A percentile compares a stretch with the other conserved stretches of the same genome.
Conservation (phyloP, 1,140 invertebrate genomes). For the Drosophila equinoxialis region DNA sequence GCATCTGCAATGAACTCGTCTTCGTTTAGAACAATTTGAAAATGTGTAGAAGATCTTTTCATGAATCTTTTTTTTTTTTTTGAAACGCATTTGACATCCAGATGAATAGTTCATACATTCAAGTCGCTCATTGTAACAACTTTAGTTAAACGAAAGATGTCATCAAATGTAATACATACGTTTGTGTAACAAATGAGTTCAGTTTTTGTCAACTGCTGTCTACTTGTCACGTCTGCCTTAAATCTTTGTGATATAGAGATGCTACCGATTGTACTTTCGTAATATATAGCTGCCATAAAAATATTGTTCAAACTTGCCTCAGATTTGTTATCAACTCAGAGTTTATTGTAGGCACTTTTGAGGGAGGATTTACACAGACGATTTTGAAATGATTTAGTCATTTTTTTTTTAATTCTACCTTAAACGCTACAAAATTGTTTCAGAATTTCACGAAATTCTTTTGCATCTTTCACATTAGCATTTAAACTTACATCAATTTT, state of each 20-base stretch:
- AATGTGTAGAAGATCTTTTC: too few species aligned
- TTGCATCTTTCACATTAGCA: too few species aligned
- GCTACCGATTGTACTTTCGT: neutral
- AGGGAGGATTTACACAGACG: neutral
- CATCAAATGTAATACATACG: neutral
- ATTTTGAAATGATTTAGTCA: neutral
- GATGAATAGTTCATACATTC: too few species aligned
- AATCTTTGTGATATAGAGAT: slow-evolving; percentile 7
- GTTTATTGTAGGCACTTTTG: neutral
- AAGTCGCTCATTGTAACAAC: neutral
- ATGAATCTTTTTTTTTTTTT: too few species aligned
- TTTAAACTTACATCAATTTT: too few species aligned
- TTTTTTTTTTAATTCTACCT: too few species aligned
- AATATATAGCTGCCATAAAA: neutral
- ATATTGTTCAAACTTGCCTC: neutral
- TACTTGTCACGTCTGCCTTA: neutral
- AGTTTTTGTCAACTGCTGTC: neutral
- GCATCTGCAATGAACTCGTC: too few species aligned
- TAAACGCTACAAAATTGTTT: too few species aligned
- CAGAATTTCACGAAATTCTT: too few species aligned
- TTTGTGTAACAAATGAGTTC: neutral
- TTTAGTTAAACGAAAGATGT: neutral
- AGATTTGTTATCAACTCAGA: neutral
- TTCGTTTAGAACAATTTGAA: too few species aligned
- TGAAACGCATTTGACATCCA: too few species aligned